Evolutionary conservation across 1,140 invertebrate species (phyloP).

Genomic region (Drosophila malerkotliana): DNA sequence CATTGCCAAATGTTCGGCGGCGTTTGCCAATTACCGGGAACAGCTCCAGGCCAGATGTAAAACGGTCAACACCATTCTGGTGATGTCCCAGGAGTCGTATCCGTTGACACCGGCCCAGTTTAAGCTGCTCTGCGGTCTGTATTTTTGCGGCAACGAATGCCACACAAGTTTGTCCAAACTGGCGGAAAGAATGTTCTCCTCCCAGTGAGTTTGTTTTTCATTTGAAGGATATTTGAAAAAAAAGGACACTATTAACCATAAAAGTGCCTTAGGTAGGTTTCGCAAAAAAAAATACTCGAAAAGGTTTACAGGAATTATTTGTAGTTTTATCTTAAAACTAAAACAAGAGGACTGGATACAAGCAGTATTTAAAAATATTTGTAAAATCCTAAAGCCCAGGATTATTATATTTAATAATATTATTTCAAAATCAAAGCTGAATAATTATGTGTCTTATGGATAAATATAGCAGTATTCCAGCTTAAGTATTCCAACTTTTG

Average conservation of each 20-base stretch:
- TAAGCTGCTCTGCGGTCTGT: conserved; percentile 62
- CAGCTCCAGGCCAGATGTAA: conserved; percentile 16
- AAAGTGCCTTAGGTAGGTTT: background rate
- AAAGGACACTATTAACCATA: no score
- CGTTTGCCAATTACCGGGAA: conserved; percentile 60
- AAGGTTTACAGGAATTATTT: background rate
- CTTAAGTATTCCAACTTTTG: no score
- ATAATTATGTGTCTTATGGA: background rate
- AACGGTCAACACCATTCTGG: conserved; percentile 48
- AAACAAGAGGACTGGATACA: background rate
- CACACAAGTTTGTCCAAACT: conserved; percentile 48
- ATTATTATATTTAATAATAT: background rate
- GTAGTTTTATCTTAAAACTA: background rate
- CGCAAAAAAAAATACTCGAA: background rate
- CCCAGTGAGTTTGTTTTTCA: conserved; percentile 23
- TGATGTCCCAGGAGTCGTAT: conserved; percentile 61
- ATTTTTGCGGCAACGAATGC: conserved; percentile 45
- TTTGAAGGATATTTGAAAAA: background rate
- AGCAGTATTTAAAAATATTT: background rate
- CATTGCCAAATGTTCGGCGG: conserved; percentile 63
- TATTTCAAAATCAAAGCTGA: background rate
- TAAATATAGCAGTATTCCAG: no score
- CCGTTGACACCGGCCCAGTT: conserved; percentile 58
- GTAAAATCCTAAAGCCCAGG: no score
- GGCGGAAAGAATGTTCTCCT: conserved; percentile 12